Percentiles rank a stretch among this genome's conserved stretches.
These are phyloP conservation scores for Poliocrania exsul DNA, from an alignment of 2,797 vertebrate genomes.

Conservation along the genomic window DNA sequence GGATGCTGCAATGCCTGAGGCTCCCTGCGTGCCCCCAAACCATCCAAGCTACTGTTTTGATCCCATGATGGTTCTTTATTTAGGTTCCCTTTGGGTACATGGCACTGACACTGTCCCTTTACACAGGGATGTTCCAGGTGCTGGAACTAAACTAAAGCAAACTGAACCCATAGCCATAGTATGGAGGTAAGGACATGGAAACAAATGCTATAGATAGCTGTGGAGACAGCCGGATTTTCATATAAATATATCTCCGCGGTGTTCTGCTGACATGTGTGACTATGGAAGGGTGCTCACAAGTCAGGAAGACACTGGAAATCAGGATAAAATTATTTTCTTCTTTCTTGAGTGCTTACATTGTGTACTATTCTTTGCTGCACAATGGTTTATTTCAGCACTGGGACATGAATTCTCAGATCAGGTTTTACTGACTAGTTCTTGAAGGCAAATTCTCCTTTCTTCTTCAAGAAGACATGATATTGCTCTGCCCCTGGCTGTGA, in stretches of 20 bases:
- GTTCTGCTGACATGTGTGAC: conserved; percentile 60
- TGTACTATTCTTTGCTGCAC: conserved; percentile 63
- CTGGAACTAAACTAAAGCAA: neutral
- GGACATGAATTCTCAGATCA: conserved; percentile 53
- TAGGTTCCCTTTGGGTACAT: neutral
- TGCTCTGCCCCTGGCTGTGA: neutral
- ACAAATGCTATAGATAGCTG: neutral
- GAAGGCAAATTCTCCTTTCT: conserved; percentile 30
- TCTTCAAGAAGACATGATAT: neutral
- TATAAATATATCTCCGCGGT: conserved; percentile 41
- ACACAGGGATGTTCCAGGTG: neutral
- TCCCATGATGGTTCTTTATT: neutral
- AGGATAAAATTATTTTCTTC: conserved; percentile 69
- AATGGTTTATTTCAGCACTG: conserved; percentile 64
- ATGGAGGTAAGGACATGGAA: neutral
- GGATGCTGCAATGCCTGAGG: neutral
- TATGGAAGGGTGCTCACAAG: conserved; percentile 47
- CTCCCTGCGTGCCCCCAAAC: neutral
- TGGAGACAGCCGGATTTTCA: conserved; percentile 42
- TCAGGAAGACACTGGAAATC: conserved; percentile 63
- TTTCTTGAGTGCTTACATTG: conserved; percentile 66
- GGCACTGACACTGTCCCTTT: neutral
- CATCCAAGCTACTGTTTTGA: neutral
- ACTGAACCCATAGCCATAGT: neutral
- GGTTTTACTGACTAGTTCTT: conserved; percentile 25